Evolutionary conservation across 2,888 invertebrate genomes (phyloP), one percentile per base, ranked within the genome.

Genomic region (Amphipoea lucens): DNA sequence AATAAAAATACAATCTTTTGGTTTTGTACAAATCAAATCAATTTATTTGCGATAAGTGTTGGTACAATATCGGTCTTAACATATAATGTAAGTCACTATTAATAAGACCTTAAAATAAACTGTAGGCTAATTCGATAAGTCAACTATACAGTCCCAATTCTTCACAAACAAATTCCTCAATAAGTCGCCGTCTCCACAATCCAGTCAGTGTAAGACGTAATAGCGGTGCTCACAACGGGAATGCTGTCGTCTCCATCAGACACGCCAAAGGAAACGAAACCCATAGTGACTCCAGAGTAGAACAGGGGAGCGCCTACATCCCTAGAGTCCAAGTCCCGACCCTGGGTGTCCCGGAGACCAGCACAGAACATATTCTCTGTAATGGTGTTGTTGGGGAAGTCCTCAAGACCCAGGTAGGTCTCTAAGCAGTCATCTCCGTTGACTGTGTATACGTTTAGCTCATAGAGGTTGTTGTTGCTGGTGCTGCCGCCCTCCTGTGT

Each of bases 361-460:
- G 94, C 85, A 75, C 96, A 96, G 69, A 96, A 92, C 78, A 96
- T 97, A 82, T 94, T 95, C 87, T 96, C 91, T 6, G 93, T 92
- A 68, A 93, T 85, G 17, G 29, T 66, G 14, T 67, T 60, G 0
- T 68, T 72, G 0, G 51, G 48, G 42, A 29, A 2, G 17, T 83
- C 54, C 0, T 45, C 1, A 2, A 54, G 68, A 14, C 0, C 14
- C 0, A 72, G 5, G 62, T 82, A 83, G 42, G 45, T 74, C 1
- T 68, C 48, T 11, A 80, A 9, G 66, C 89, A 89, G 0, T 45
- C 54, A 1, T 81, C 73, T 1, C 57, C n/a, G 67, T 76, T 0
- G n/a, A 83, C 12, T 0, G 80, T 84, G 72, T n/a, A 40, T 0
- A 90, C 76, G 40, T 76, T 42, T 0, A 89, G 23, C 9, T 63